Conservation (phyloP, 2,797 vertebrate species). For the Cynodonichthys magdalenae region DNA sequence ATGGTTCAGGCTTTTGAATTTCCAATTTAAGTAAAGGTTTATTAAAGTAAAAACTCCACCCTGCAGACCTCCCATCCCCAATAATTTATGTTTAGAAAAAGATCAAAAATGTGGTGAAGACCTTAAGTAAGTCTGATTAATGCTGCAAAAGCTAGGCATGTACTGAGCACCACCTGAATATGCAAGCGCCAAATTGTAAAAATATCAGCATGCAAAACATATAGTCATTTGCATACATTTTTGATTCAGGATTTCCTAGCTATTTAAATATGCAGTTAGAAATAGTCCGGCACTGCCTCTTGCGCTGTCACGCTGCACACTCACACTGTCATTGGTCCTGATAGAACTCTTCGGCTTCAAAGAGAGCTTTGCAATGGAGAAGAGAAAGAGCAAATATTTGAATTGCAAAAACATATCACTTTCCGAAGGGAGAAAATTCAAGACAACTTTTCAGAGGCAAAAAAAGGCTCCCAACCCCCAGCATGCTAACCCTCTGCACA, state of each 20-base stretch:
- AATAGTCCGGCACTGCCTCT: constrained; percentile 85
- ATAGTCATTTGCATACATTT: constrained; percentile 83
- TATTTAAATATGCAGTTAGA: constrained; percentile 85
- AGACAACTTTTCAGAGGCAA: constrained; percentile 84
- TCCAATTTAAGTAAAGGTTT: constrained; percentile 53
- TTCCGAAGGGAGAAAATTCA: constrained; percentile 75
- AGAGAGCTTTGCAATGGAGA: constrained; percentile 91
- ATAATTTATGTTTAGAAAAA: constrained; percentile 70
- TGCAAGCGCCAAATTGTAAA: constrained; percentile 67
- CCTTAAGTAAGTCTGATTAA: constrained; percentile 77
- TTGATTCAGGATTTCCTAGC: constrained; percentile 75
- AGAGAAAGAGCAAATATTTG: constrained; percentile 96
- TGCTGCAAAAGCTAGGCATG: constrained; percentile 68
- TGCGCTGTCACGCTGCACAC: constrained; percentile 97
- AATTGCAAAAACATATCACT: constrained; percentile 98
- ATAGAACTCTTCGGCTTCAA: constrained; percentile 97
- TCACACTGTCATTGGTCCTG: constrained; percentile 97
- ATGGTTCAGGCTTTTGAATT: constrained; percentile 21
- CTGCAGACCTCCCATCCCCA: constrained; percentile 56
- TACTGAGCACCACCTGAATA: constrained; percentile 74
- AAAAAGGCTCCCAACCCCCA: constrained; percentile 68
- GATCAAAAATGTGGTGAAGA: constrained; percentile 64
- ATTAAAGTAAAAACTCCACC: constrained; percentile 67
- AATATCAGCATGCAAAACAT: constrained; percentile 82
- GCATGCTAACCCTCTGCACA: constrained; percentile 65